Percentiles rank a stretch among this genome's conserved stretches.
Evolutionary conservation across 2,797 vertebrate genomes (phyloP).

Genomic region (Trichosurus vulpecula): DNA sequence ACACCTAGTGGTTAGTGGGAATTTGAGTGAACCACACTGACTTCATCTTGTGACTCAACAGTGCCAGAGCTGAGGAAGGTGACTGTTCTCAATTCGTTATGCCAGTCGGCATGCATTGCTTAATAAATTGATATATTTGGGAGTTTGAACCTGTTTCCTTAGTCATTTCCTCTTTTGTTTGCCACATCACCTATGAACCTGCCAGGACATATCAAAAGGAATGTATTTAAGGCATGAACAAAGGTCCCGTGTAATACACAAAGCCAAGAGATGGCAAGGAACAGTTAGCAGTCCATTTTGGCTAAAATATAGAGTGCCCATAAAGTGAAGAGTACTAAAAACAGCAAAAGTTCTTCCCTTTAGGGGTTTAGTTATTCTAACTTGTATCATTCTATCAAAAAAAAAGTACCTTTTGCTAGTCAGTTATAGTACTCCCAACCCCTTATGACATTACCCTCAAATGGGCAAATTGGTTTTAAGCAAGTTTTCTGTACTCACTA

Average conservation of each 20-base stretch:
- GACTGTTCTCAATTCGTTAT: neutral
- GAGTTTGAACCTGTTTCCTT: neutral
- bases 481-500: neutral
- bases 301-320: neutral
- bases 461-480: neutral
- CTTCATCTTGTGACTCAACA: neutral
- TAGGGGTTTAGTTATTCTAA: neutral
- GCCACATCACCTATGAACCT: neutral
- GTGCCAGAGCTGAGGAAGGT: neutral
- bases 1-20: neutral
- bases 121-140: neutral
- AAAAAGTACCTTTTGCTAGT: neutral
- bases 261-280: neutral
- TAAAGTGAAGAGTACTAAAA: neutral
- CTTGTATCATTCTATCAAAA: neutral
- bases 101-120: neutral
- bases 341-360: neutral
- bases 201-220: neutral
- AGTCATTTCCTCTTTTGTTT: neutral
- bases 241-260: neutral
- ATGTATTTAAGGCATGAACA: neutral
- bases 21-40: neutral
- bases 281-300: neutral
- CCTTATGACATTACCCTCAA: neutral
- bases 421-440: neutral